phyloP scores from a whole-genome alignment of 92 coral and sea anemone genomes.

The Galaxea fascicularis region DNA sequence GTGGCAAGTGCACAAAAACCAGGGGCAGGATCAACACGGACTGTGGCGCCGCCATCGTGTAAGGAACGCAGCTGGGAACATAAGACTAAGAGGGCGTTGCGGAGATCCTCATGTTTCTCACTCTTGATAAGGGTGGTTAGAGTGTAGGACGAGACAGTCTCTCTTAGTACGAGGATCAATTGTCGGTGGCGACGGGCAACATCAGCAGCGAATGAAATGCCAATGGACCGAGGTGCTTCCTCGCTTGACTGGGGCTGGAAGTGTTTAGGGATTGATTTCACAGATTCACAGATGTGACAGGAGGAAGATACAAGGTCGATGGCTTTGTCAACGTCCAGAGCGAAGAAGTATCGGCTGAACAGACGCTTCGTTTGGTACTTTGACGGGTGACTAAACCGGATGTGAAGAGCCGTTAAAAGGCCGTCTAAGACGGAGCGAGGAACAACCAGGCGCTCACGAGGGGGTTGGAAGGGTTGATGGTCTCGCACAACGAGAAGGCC shows the following conservation, averaged over 20 bases:
- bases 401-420: conserved; percentile 36
- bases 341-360: conserved; percentile 40
- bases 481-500: conserved; percentile 38
- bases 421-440: conserved; percentile 44
- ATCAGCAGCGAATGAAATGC: conserved; percentile 36
- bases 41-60: no score
- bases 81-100: conserved; percentile 27
- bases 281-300: conserved; percentile 46
- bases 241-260: conserved; percentile 49
- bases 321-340: conserved; percentile 43
- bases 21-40: no score
- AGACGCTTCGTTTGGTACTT: conserved; percentile 35
- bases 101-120: no score
- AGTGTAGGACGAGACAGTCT: conserved; percentile 55
- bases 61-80: conserved; percentile 35
- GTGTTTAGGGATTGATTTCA: conserved; percentile 25
- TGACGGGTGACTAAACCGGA: conserved; percentile 47
- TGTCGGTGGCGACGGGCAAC: conserved; percentile 45
- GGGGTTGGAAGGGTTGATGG: neutral
- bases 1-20: no score
- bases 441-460: conserved; percentile 16
- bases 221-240: conserved; percentile 47
- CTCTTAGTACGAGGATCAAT: conserved; percentile 36
- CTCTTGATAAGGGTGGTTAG: no score
- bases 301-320: conserved; percentile 23